Percentiles rank a stretch among this genome's conserved stretches.
Evolutionary conservation across 1,140 invertebrate genomes (phyloP).

Genomic region (Drosophila santomea): DNA sequence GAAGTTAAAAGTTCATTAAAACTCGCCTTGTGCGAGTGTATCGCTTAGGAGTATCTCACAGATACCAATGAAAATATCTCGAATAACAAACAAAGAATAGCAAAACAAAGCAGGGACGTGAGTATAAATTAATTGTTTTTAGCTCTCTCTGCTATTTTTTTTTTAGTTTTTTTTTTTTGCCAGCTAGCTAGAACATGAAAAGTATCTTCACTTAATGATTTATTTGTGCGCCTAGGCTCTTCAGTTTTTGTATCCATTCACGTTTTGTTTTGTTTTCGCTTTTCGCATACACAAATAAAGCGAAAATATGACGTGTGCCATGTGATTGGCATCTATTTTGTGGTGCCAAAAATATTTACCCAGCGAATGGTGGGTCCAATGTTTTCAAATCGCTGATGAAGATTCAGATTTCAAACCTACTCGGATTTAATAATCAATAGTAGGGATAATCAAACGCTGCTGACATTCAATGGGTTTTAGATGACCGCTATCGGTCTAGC

Average conservation of each 20-base stretch:
- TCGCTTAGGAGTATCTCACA: conserved; percentile 17
- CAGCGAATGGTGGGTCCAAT: neutral
- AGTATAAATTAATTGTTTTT: conserved; percentile 57
- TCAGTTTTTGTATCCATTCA: conserved; percentile 23
- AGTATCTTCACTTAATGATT: conserved; percentile 61
- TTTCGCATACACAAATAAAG: conserved; percentile 25
- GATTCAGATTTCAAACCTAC: conserved; percentile 1
- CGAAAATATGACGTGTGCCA: conserved; percentile 66
- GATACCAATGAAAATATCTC: conserved; percentile 35
- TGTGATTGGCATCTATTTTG: conserved; percentile 38
- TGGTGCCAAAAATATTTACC: conserved; percentile 15
- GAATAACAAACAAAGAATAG: conserved; percentile 36
- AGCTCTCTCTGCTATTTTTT: conserved; percentile 28
- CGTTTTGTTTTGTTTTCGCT: conserved; percentile 40
- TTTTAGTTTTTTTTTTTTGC: conserved; percentile 10
- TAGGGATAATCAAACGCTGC: conserved; percentile 15
- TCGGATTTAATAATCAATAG: conserved; percentile 2
- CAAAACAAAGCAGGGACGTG: conserved; percentile 33
- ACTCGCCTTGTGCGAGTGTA: conserved; percentile 8
- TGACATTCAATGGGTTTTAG: conserved; percentile 48
- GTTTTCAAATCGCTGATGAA: conserved; percentile 12
- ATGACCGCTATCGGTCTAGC: conserved; percentile 33
- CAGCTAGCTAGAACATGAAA: conserved; percentile 52
- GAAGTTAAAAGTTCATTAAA: conserved; percentile 48
- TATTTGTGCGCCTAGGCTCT: conserved; percentile 18